phyloP scores from a whole-genome alignment of 30 jellyfish, hydroid and myxozoan species.

The Pseudorhiza aurosa region DNA sequence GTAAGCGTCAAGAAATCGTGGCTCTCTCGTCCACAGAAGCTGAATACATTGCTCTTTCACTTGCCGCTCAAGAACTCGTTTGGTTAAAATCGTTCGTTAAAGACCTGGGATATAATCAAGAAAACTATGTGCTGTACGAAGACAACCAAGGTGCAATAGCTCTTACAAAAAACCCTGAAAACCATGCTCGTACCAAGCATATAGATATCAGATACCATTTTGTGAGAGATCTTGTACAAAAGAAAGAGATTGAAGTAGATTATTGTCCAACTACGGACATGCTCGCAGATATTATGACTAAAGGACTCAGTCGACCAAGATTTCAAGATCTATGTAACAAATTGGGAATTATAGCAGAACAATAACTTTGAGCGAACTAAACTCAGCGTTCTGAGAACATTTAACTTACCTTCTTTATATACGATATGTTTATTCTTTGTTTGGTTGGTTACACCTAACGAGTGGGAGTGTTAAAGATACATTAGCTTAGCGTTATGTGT shows the following conservation, averaged over 20 bases:
- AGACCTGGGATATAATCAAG: conserved; percentile 18
- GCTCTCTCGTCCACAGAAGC: conserved; percentile 63
- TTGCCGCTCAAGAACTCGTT: conserved; percentile 61
- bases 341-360: conserved; percentile 11
- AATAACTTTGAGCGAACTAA: too few relatives aligned
- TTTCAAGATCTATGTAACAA: conserved; percentile 3
- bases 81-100: conserved; percentile 16
- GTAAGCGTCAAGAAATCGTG: conserved; percentile 49
- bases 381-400: too few relatives aligned
- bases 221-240: not conserved
- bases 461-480: too few relatives aligned
- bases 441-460: too few relatives aligned
- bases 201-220: not conserved
- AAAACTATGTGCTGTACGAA: not conserved
- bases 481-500: too few relatives aligned
- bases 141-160: conserved; percentile 49
- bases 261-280: conserved; percentile 35
- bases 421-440: too few relatives aligned
- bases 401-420: too few relatives aligned
- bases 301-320: conserved; percentile 12
- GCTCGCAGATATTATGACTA: conserved; percentile 3
- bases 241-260: not conserved
- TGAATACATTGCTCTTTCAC: conserved; percentile 30
- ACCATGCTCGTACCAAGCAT: conserved; percentile 45
- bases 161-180: conserved; percentile 21